These are phyloP conservation scores for Aphaenogaster rudis DNA, from an alignment of 1,140 invertebrate species.

Conservation along the genomic window DNA sequence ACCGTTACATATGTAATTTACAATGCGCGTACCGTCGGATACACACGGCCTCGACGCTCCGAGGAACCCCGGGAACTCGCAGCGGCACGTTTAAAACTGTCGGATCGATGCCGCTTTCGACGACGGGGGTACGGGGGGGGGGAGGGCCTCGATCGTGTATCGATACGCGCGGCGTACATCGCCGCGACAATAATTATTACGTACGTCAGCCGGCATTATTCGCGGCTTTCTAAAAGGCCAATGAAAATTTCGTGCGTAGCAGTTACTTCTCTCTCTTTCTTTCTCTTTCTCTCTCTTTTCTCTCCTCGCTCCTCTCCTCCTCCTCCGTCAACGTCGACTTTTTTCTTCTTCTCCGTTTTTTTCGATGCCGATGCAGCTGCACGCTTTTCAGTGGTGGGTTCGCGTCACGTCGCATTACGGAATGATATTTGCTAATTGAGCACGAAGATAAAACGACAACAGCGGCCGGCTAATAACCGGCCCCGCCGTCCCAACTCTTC, in stretches of 20 bases:
- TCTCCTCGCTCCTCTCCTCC: constrained; percentile 30
- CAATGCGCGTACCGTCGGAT: constrained; percentile 17
- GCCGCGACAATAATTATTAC: constrained; percentile 76
- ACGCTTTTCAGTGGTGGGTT: constrained; percentile 74
- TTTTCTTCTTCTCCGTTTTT: constrained; percentile 64
- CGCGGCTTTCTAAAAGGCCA: constrained; percentile 64
- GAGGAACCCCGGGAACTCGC: not conserved
- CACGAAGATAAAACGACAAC: constrained; percentile 85
- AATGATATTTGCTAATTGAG: constrained; percentile 86
- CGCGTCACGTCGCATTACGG: constrained; percentile 85
- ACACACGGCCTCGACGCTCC: not conserved
- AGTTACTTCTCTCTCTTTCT: constrained; percentile 47
- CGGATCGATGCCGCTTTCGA: constrained; percentile 66
- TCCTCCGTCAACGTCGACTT: constrained; percentile 42
- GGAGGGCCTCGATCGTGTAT: constrained; percentile 28
- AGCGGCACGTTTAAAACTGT: constrained; percentile 56
- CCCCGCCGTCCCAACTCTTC: constrained; percentile 36
- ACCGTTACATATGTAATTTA: constrained; percentile 71
- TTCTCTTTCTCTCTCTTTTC: not conserved
- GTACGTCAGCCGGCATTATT: constrained; percentile 71
- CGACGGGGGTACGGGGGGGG: not conserved
- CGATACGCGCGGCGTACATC: constrained; percentile 53
- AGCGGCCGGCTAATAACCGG: constrained; percentile 84
- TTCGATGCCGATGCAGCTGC: constrained; percentile 73
- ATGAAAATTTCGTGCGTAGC: constrained; percentile 69